Evolutionary conservation across 2,888 invertebrate species (phyloP).

Genomic region (Dichetophora obliterata): DNA sequence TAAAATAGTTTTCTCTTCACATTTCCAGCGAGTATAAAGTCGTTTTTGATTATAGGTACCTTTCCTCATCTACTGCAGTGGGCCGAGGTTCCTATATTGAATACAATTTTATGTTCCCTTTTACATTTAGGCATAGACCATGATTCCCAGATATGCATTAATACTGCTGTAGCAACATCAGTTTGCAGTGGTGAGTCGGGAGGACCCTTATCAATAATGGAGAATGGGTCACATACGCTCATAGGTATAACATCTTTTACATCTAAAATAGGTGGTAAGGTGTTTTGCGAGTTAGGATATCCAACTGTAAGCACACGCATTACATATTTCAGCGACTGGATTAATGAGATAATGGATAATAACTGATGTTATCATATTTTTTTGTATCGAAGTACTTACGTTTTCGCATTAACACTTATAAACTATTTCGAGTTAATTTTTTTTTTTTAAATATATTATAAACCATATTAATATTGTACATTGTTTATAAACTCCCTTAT

Average conservation of each 20-base stretch:
- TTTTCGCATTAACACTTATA: no score
- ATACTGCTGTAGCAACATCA: neutral
- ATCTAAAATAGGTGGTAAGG: conserved; percentile 53
- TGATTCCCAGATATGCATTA: conserved; percentile 2
- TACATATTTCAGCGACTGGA: conserved; percentile 62
- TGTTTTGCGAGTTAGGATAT: conserved; percentile 63
- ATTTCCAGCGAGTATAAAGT: no score
- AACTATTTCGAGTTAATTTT: no score
- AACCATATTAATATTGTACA: no score
- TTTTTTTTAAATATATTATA: no score
- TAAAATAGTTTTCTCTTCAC: no score
- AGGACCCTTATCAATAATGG: conserved; percentile 22
- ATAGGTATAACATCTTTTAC: conserved; percentile 26
- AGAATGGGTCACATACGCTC: neutral
- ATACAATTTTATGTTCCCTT: conserved; percentile 53
- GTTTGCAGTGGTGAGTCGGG: conserved; percentile 36
- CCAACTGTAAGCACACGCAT: conserved; percentile 63
- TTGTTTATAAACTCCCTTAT: no score
- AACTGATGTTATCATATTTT: no score
- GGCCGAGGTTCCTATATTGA: conserved; percentile 54
- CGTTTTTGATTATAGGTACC: neutral
- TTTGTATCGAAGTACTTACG: no score
- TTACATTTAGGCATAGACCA: conserved; percentile 26
- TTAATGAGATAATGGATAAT: conserved; percentile 45
- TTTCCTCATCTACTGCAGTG: conserved; percentile 56